phyloP scores from a whole-genome alignment of 1,140 invertebrate genomes.

The Ceratina japonica region DNA sequence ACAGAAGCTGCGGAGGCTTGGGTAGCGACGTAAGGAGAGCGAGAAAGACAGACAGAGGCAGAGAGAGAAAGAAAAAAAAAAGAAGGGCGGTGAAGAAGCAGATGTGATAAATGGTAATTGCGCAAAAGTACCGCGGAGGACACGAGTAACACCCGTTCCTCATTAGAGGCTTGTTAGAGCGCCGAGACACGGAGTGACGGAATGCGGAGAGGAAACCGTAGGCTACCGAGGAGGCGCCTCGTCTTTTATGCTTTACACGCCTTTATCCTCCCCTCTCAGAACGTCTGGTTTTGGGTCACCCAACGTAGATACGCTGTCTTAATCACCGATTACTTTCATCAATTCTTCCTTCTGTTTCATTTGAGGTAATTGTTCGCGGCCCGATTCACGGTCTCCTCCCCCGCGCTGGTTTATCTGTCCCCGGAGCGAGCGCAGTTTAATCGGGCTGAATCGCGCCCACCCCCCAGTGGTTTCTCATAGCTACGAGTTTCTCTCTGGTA shows the following conservation, averaged over 20 bases:
- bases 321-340: slow-evolving; percentile 49
- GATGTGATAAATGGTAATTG: slow-evolving; percentile 75
- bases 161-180: slow-evolving; percentile 76
- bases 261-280: slow-evolving; percentile 37
- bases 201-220: slow-evolving; percentile 62
- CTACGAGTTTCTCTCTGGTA: slow-evolving; percentile 18
- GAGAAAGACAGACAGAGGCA: no score
- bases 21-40: background rate
- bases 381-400: background rate
- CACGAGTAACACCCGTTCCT: slow-evolving; percentile 74
- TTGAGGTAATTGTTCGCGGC: slow-evolving; percentile 1
- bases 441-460: slow-evolving; percentile 18
- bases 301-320: slow-evolving; percentile 19
- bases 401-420: background rate
- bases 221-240: slow-evolving; percentile 63
- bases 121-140: slow-evolving; percentile 69
- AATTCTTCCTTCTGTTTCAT: background rate
- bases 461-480: slow-evolving; percentile 12
- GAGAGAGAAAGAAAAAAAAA: background rate
- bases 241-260: slow-evolving; percentile 47
- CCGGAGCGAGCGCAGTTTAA: slow-evolving; percentile 23
- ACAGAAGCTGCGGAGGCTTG: slow-evolving; percentile 14
- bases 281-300: slow-evolving; percentile 41
- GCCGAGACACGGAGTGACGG: slow-evolving; percentile 67
- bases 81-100: slow-evolving; percentile 43